A percentile compares a stretch with the other conserved stretches of the same genome.
phyloP scores from a whole-genome alignment of 2,888 invertebrate genomes.

The Agrotis exclamationis region DNA sequence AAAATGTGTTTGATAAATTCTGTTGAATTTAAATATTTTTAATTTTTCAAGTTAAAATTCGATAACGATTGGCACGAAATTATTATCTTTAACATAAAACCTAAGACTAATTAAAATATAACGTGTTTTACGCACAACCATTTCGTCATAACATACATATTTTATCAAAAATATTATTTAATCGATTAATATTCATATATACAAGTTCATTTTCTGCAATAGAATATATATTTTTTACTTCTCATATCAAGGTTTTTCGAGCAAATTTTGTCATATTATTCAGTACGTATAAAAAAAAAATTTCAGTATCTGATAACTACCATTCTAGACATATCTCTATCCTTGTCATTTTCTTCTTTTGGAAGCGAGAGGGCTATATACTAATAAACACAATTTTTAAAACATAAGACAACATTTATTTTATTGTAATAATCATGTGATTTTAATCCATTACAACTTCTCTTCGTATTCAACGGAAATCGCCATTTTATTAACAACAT shows the following conservation, averaged over 20 bases:
- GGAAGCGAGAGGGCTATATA: background rate
- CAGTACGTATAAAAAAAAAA: background rate
- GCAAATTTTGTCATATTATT: slow-evolving; percentile 7
- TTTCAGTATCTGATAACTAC: background rate
- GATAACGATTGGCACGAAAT: slow-evolving; percentile 33
- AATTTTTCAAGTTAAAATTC: background rate
- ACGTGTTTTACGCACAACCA: slow-evolving; percentile 49
- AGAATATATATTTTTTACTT: slow-evolving; percentile 1
- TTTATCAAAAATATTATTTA: slow-evolving; percentile 51
- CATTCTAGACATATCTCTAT: background rate
- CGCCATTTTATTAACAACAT: background rate
- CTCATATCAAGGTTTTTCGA: slow-evolving; percentile 8
- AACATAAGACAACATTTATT: background rate
- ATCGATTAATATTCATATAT: slow-evolving; percentile 41
- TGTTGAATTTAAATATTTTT: background rate
- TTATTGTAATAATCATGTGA: background rate
- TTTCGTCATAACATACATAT: slow-evolving; percentile 41
- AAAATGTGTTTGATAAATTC: too few relatives aligned
- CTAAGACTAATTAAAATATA: slow-evolving; percentile 15
- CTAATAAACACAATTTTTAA: slow-evolving; percentile 3
- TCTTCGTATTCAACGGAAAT: background rate
- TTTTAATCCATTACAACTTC: background rate
- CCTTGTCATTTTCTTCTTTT: slow-evolving; percentile 8
- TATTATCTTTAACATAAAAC: slow-evolving; percentile 27
- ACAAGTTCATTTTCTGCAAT: slow-evolving; percentile 26